Evolutionary conservation across 2,797 vertebrate species (phyloP), one percentile per base, ranked within the genome.

Genomic region (Sus cebifrons): DNA sequence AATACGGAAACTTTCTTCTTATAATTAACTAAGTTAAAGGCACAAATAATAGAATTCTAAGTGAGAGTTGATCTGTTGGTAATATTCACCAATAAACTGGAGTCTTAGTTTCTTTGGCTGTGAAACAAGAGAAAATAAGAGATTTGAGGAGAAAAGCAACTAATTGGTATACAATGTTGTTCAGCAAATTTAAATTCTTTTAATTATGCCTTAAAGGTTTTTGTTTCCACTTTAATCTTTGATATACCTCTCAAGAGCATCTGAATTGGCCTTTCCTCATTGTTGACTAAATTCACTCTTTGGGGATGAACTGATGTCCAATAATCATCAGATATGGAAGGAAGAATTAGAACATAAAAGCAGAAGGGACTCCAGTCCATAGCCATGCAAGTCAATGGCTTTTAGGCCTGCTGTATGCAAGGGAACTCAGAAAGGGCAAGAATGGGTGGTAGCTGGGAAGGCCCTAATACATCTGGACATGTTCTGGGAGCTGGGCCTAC

Each of bases 101-200:
- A 88, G n/a, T 77, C 62, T 93, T 86, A 56, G 15, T 64, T 95
- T 83, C 56, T 87, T 68, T 94, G 36, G 82, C 13, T 52, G 17
- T 82, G 65, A 73, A 91, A 86, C 25, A 64, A 86, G 44, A 74
- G 12, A 89, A 79, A 68, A 49, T 15, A 84, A 84, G 54, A 71
- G 0, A 0, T 88, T 25, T 92, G 56, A 5, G 18, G 60, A 52
- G 17, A 87, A 75, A 25, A 92, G 36, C 29, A 67, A 83, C 2
- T 36, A 44, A 62, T 49, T 92, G n/a, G 23, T 82, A 13, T 82
- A 82, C 18, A 27, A 0, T 67, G 36, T 91, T 67, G 54, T 73
- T 82, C 2, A 81, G 73, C 20, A 93, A 86, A 65, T 91, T 86
- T 60, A 87, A 84, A 62, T 62, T 85, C 3, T 85, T 79, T 70